Percentiles rank a stretch among this genome's conserved stretches.
These are phyloP conservation scores for Suncus etruscus DNA, from an alignment of 2,113 vertebrate genomes.

Conservation along the genomic window DNA sequence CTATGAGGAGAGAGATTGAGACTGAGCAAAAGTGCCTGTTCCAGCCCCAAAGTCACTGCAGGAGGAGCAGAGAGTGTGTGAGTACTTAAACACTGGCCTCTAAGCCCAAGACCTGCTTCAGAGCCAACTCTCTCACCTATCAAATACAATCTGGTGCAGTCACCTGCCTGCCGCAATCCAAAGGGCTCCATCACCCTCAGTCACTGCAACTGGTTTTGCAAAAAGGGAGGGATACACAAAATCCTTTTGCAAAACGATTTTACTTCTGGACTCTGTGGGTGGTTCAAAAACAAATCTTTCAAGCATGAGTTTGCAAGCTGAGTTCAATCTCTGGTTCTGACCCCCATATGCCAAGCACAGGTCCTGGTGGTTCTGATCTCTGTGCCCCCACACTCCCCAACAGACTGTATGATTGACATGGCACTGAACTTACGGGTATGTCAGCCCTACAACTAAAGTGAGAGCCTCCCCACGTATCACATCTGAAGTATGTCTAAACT, in stretches of 20 bases:
- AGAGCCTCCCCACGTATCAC: no score
- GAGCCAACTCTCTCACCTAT: neutral
- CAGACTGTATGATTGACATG: no score
- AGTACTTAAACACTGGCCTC: neutral
- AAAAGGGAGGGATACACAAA: neutral
- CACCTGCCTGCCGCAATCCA: neutral
- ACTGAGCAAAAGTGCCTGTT: neutral
- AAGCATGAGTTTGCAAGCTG: no score
- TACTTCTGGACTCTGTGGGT: neutral
- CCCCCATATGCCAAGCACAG: no score
- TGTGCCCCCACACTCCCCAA: no score
- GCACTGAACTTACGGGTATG: no score
- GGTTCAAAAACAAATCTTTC: no score
- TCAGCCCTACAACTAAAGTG: no score
- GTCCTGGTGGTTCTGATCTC: no score
- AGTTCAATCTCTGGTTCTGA: no score
- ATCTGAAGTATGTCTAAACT: no score
- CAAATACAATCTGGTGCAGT: neutral
- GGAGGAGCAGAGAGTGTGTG: neutral
- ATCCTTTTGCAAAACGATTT: constrained; percentile 28
- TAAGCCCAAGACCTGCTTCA: neutral
- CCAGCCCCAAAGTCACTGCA: neutral
- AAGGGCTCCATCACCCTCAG: neutral
- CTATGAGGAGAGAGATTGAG: no score
- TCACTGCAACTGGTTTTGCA: neutral